A percentile compares a stretch with the other conserved stretches of the same genome.
These are phyloP conservation scores for Cancer borealis DNA, from an alignment of 2,888 invertebrate genomes.

Conservation along the genomic window DNA sequence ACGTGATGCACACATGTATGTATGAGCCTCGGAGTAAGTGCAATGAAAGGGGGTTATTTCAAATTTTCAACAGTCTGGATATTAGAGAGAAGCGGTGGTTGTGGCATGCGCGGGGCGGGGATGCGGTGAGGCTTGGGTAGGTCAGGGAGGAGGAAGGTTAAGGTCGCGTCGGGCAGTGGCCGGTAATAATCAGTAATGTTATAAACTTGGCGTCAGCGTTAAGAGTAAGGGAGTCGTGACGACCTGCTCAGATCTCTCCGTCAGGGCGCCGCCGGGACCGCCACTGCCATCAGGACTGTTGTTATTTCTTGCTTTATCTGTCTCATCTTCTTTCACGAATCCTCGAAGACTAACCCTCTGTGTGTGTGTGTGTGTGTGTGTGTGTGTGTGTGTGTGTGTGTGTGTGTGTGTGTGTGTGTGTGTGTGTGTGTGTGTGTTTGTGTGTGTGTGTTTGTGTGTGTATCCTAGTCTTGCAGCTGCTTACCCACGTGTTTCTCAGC, in stretches of 20 bases:
- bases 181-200: conserved; percentile 60
- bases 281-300: not conserved
- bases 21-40: not conserved
- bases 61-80: conserved; percentile 40
- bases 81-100: not conserved
- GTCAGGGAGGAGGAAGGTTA: not conserved
- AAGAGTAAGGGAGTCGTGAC: conserved; percentile 47
- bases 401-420: not conserved
- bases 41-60: conserved; percentile 12
- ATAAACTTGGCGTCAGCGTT: conserved; percentile 47
- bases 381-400: conserved; percentile 30
- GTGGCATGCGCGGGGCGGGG: conserved; percentile 6
- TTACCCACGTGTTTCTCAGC: not conserved
- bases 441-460: conserved; percentile 4
- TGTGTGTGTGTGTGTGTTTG: conserved; percentile 26
- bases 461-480: not conserved
- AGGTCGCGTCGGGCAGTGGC: conserved; percentile 47
- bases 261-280: conserved; percentile 14
- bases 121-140: conserved; percentile 30
- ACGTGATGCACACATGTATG: not conserved
- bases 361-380: conserved; percentile 39
- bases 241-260: conserved; percentile 51
- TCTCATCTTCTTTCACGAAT: not conserved
- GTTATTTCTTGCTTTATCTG: not conserved
- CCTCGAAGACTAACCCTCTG: not conserved